Evolutionary conservation across 1,140 invertebrate genomes (phyloP).

Genomic region (Trachymyrmex cornetzi): DNA sequence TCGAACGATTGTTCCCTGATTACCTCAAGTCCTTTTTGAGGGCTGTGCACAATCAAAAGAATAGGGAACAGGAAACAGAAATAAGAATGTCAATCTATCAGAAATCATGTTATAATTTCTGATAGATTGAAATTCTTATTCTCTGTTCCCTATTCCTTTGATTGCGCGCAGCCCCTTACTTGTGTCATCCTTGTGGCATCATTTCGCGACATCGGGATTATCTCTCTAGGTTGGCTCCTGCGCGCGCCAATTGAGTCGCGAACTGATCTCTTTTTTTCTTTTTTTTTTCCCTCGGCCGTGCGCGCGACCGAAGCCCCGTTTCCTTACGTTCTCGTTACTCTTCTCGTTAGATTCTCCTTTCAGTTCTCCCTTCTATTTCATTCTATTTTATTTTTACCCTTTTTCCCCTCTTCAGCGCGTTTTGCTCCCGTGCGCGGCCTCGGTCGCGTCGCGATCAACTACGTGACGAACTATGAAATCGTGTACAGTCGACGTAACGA

Average conservation of each 20-base stretch:
- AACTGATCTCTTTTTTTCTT: not conserved
- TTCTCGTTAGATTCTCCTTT: slow-evolving; percentile 9
- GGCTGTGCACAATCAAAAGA: too few species aligned
- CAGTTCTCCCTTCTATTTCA: not conserved
- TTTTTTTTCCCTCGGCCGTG: slow-evolving; percentile 20
- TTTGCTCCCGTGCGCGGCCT: slow-evolving; percentile 25
- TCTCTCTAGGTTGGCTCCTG: not conserved
- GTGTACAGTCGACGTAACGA: slow-evolving; percentile 55
- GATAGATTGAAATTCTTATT: too few species aligned
- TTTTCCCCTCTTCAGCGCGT: not conserved
- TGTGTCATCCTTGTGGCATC: not conserved
- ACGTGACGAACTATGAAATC: slow-evolving; percentile 13
- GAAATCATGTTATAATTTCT: too few species aligned
- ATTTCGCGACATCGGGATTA: slow-evolving; percentile 15
- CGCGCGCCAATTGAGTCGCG: slow-evolving; percentile 33
- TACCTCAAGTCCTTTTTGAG: not conserved
- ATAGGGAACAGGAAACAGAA: too few species aligned
- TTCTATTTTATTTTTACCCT: not conserved
- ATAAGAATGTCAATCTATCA: too few species aligned
- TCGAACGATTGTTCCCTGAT: not conserved
- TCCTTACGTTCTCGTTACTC: slow-evolving; percentile 21
- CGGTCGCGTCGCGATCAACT: slow-evolving; percentile 31
- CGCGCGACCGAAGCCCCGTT: slow-evolving; percentile 31
- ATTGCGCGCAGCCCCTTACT: too few species aligned
- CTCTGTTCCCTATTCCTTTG: too few species aligned